Base-by-base conservation (phyloP, 2,113 vertebrate genomes). In the Pterocles gutturalis region DNA sequence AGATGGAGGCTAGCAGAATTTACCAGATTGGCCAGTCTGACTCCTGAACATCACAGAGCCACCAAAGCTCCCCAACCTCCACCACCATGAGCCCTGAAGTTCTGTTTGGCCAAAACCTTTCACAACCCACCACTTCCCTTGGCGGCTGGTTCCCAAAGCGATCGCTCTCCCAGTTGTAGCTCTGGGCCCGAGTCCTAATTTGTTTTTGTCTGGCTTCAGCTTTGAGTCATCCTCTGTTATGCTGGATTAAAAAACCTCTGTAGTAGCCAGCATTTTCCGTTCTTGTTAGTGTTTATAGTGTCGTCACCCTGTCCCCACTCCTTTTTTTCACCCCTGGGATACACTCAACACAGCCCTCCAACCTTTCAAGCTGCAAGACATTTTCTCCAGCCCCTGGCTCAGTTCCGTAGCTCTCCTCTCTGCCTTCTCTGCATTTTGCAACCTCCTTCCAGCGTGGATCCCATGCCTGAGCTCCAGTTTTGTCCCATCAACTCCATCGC, bases 191-290 rank as follows among this genome's bases (percentile, higher is more conserved):
- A n/a, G 29, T 66, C 89, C 93, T 89, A 76, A 76, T 61, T 85
- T 85, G 75, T 14, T 89, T 92, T 65, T 72, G 80, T 77, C 81
- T 95, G 93, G 75, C 75, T 76, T 71, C 9, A 0, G 69, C 57
- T 95, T 89, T 89, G 89, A 95, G 81, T 72, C 81, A 66, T 55
- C 20, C 46, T 34, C 58, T 61, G 62, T 34, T 65, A 15, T 6
- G 34, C 28, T 86, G 70, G 83, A 72, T 92, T 71, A 11, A 34
- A 92, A 95, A 72, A 20, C 65, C 36, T 43, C 60, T 51, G 22
- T 17, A 41, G 54, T 46, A 89, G 71, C 77, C 82, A 86, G 82
- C 13, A 16, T 73, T 53, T 83, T 67, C 93, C 18, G 0, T 46
- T 67, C 76, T 43, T 46, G 17, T 57, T 31, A 67, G 48, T 46